Percentiles rank a stretch among this genome's conserved stretches.
Evolutionary conservation across 2,888 invertebrate genomes (phyloP).

Genomic region (Dorcus parallelipipedus): DNA sequence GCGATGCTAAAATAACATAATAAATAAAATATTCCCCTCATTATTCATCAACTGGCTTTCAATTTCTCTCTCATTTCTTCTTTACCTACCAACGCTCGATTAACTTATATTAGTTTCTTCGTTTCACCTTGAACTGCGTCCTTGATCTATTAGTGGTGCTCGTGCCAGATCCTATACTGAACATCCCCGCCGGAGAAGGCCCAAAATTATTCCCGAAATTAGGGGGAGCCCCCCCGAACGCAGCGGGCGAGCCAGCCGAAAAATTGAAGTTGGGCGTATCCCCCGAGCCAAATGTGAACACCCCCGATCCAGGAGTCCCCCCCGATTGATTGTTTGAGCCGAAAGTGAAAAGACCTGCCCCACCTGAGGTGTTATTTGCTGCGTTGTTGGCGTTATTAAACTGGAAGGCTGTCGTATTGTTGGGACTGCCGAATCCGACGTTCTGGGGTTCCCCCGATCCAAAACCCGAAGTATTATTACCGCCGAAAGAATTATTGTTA

Average conservation of each 20-base stretch:
- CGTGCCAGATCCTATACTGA: constrained; percentile 50
- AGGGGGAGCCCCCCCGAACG: constrained; percentile 23
- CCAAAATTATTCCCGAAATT: constrained; percentile 26
- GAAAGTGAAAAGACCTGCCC: constrained; percentile 24
- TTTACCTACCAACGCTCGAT: background rate
- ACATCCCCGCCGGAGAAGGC: constrained; percentile 39
- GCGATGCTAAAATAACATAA: background rate
- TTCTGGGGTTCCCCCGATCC: background rate
- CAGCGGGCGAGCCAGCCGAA: constrained; percentile 14
- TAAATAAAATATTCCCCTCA: background rate
- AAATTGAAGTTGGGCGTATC: constrained; percentile 27
- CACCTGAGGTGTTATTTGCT: constrained; percentile 8
- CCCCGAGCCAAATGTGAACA: constrained; percentile 8
- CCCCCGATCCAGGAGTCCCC: background rate
- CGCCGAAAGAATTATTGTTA: constrained; percentile 11
- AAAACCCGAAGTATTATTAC: constrained; percentile 5
- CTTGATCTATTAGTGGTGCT: constrained; percentile 46
- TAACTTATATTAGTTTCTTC: constrained; percentile 22
- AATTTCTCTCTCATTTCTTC: constrained; percentile 2
- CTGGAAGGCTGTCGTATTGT: background rate
- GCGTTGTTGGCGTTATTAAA: constrained; percentile 4
- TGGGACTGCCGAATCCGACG: background rate
- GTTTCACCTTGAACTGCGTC: constrained; percentile 40
- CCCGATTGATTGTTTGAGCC: constrained; percentile 9
- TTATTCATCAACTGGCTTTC: background rate